These are phyloP conservation scores for Operophtera brumata DNA, from an alignment of 2,888 invertebrate species.

Conservation along the genomic window DNA sequence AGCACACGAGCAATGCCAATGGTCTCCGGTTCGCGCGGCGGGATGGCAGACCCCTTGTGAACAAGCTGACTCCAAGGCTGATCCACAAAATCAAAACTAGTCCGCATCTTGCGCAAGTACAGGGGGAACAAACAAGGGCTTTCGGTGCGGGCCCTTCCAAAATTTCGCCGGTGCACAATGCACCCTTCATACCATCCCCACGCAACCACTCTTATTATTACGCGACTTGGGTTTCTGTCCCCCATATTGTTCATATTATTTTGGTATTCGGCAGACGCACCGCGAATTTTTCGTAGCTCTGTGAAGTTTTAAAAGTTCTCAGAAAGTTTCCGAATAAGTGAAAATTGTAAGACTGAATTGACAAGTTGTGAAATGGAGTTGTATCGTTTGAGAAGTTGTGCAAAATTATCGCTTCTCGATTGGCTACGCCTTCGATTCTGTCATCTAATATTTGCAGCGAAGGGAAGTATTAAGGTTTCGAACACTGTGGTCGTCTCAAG, in stretches of 20 bases:
- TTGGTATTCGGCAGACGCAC: slow-evolving; percentile 73
- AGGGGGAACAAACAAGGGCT: slow-evolving; percentile 75
- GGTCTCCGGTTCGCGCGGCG: slow-evolving; percentile 41
- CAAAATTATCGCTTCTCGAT: slow-evolving; percentile 61
- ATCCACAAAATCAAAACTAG: slow-evolving; percentile 77
- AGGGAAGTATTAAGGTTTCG: slow-evolving; percentile 81
- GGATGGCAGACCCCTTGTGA: slow-evolving; percentile 61
- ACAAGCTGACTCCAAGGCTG: slow-evolving; percentile 59
- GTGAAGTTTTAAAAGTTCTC: slow-evolving; percentile 38
- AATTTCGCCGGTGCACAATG: slow-evolving; percentile 79
- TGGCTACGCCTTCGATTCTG: slow-evolving; percentile 65
- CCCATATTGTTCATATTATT: slow-evolving; percentile 78
- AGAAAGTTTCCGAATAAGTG: slow-evolving; percentile 25
- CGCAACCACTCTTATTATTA: slow-evolving; percentile 79
- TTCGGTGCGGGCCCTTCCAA: slow-evolving; percentile 75
- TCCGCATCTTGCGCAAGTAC: slow-evolving; percentile 80
- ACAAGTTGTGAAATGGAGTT: slow-evolving; percentile 32
- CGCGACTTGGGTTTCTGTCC: slow-evolving; percentile 75
- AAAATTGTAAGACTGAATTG: slow-evolving; percentile 30
- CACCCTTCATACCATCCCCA: slow-evolving; percentile 80
- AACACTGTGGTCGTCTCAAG: slow-evolving; percentile 79
- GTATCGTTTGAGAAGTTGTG: slow-evolving; percentile 44
- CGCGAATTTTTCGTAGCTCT: slow-evolving; percentile 52
- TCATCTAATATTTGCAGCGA: slow-evolving; percentile 78
- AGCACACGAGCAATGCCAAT: slow-evolving; percentile 31